Base-by-base conservation (phyloP, 2,113 vertebrate genomes). In the Nyctereutes procyonoides region DNA sequence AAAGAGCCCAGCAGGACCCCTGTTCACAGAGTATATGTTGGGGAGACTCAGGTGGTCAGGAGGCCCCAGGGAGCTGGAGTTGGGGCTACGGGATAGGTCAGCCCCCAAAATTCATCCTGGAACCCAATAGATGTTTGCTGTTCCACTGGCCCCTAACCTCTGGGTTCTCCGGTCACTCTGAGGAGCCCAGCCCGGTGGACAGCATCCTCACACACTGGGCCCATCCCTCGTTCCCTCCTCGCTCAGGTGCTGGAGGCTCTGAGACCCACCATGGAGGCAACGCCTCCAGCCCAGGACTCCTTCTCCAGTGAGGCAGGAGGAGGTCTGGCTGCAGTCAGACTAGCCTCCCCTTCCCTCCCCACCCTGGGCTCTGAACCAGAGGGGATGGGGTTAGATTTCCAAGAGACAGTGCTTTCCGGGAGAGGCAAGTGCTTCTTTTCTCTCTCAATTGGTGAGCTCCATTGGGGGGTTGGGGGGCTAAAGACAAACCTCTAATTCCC, bases 11-110 rank as follows among this genome's bases (percentile, higher is more conserved):
- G 43, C 4, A 12, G 53, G 22, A 26, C 15, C 8, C 4, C 20
- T 0, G 0, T 26, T 32, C 69, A 24, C 53, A 43, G 3, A 16
- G 9, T 1, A 3, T 1, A 9, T 48, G 32, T 32, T 0, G 13
- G 9, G 9, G 53, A 19, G 56, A 15, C 48, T 12, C 2, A 0
- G 56, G 24, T 8, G 32, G 13, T 15, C 15, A 3, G 43, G 17
- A 20, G 12, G 26, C 9, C 2, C 0, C 8, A 38, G 22, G 1
- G n/a, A 11, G 16, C 43, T 19, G n/a, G n/a, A 24, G 55, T 8
- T 10, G 73, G 38, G n/a, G 53, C 0, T 2, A 63, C 3, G 2
- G 55, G 55, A 69, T 7, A 30, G 3, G 30, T 24, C 81, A 30
- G 62, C n/a, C 15, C 62, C 3, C 4, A 20, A 26, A 8, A 30